Evolutionary conservation across 2,888 invertebrate genomes (phyloP).

Genomic region (Patella caerulea): DNA sequence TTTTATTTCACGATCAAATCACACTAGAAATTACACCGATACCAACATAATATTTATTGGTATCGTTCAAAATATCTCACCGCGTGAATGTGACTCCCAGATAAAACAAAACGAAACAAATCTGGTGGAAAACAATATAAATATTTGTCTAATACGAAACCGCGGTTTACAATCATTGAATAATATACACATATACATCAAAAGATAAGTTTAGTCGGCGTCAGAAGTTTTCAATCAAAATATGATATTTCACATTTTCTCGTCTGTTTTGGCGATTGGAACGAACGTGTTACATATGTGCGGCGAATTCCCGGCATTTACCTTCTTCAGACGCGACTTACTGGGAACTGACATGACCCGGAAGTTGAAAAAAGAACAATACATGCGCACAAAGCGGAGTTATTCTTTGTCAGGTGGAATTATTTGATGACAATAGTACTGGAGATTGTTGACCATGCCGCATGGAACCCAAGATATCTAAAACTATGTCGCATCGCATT

Average conservation of each 20-base stretch:
- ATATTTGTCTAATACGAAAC: too few relatives aligned
- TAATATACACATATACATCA: too few relatives aligned
- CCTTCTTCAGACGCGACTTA: not conserved
- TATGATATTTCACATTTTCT: conserved; percentile 6
- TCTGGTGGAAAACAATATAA: too few relatives aligned
- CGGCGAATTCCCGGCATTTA: conserved; percentile 4
- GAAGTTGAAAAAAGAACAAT: conserved; percentile 8
- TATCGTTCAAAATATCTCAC: too few relatives aligned
- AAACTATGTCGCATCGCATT: not conserved
- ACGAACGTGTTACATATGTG: conserved; percentile 4
- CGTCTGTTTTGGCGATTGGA: not conserved
- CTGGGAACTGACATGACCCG: not conserved
- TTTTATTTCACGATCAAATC: too few relatives aligned
- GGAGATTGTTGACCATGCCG: too few relatives aligned
- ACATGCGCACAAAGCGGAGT: conserved; percentile 8
- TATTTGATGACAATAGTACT: not conserved
- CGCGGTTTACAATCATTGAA: too few relatives aligned
- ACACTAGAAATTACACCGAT: too few relatives aligned
- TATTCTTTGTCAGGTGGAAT: not conserved
- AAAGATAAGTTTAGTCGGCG: too few relatives aligned
- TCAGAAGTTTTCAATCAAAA: not conserved
- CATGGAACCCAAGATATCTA: not conserved
- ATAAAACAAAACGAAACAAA: too few relatives aligned
- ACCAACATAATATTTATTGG: too few relatives aligned
- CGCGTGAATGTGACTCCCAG: too few relatives aligned